Conservation (phyloP, 2,113 vertebrate genomes). For the Scomber scombrus region DNA sequence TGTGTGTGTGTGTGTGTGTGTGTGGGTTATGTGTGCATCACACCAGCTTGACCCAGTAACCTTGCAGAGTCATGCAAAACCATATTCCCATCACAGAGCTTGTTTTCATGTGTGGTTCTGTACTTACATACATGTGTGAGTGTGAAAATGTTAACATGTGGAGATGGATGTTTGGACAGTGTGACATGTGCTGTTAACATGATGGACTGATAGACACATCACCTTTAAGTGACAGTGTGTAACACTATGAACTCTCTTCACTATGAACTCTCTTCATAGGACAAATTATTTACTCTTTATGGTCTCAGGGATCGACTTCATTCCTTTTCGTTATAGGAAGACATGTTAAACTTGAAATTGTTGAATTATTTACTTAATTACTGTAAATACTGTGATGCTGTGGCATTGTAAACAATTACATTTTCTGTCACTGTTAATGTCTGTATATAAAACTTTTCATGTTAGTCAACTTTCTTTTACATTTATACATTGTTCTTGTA, state of each 20-base stretch:
- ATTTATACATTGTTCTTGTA: slow-evolving; percentile 21
- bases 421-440: not conserved
- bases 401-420: not conserved
- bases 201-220: slow-evolving; percentile 1
- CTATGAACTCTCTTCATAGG: too few species aligned
- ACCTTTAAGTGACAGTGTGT: not conserved
- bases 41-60: slow-evolving; percentile 40
- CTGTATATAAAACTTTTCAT: slow-evolving; percentile 19
- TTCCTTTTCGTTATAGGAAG: not conserved
- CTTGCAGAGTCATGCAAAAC: slow-evolving; percentile 36
- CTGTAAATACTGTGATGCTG: not conserved
- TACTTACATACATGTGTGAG: not conserved
- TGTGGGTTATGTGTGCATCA: slow-evolving; percentile 36
- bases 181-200: slow-evolving; percentile 15
- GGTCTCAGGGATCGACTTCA: not conserved
- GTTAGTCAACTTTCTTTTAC: slow-evolving; percentile 4
- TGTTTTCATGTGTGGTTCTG: slow-evolving; percentile 15
- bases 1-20: too few species aligned
- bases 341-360: not conserved
- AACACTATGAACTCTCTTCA: not conserved
- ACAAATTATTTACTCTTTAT: not conserved
- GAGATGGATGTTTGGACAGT: not conserved
- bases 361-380: not conserved
- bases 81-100: slow-evolving; percentile 42
- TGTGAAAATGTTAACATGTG: slow-evolving; percentile 18